These are phyloP conservation scores for Anguilla obscura DNA, from an alignment of 2,797 vertebrate genomes.

Conservation along the genomic window DNA sequence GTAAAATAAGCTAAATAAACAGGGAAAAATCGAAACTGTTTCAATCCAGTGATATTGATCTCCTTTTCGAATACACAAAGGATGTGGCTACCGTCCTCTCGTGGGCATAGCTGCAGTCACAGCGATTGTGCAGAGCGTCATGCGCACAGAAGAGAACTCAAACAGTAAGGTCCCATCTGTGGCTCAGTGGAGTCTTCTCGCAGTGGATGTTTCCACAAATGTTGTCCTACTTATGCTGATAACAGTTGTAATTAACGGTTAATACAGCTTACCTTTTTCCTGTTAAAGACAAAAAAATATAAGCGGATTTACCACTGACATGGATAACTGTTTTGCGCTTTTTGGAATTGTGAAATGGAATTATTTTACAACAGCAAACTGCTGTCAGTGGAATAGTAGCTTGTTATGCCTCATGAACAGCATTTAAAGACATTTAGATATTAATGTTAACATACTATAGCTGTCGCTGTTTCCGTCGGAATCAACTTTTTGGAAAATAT, in stretches of 20 bases:
- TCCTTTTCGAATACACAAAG: background rate
- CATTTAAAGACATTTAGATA: constrained; percentile 20
- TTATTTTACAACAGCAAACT: constrained; percentile 3
- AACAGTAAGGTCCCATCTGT: constrained; percentile 53
- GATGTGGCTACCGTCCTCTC: constrained; percentile 46
- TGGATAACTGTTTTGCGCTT: background rate
- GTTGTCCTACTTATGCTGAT: constrained; percentile 29
- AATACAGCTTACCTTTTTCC: background rate
- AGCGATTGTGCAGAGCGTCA: constrained; percentile 51
- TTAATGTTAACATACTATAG: background rate
- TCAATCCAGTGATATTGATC: background rate
- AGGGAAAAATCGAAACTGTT: background rate
- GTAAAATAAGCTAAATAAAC: background rate
- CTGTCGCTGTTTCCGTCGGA: constrained; percentile 32
- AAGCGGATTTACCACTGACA: background rate
- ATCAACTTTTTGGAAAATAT: constrained; percentile 54
- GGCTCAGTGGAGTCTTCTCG: constrained; percentile 48
- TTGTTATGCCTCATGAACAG: constrained; percentile 30
- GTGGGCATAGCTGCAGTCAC: constrained; percentile 54
- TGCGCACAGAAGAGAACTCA: constrained; percentile 64
- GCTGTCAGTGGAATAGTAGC: background rate
- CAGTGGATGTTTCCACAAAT: constrained; percentile 54
- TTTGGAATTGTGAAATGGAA: background rate
- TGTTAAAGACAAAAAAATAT: background rate
- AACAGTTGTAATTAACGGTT: constrained; percentile 30